Evolutionary conservation across 2,797 vertebrate species (phyloP).

Genomic region (Hyperoplus immaculatus): DNA sequence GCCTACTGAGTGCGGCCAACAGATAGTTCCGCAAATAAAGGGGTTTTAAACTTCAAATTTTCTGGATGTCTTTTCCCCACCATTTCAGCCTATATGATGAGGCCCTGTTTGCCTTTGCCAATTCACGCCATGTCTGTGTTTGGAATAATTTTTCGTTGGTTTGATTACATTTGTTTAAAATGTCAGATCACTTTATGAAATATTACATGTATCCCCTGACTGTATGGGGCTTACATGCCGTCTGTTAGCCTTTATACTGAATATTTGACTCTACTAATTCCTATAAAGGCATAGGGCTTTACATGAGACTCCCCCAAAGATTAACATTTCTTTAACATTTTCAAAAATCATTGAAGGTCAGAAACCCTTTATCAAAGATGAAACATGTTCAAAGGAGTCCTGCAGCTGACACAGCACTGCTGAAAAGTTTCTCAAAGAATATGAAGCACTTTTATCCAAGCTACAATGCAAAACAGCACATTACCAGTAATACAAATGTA

Average conservation of each 20-base stretch:
- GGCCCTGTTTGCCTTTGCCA: constrained; percentile 33
- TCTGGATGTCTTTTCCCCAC: constrained; percentile 76
- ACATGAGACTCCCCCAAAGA: not conserved
- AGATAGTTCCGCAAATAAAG: constrained; percentile 88
- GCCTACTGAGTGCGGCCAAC: constrained; percentile 80
- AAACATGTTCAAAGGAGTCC: constrained; percentile 6
- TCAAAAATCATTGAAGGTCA: constrained; percentile 24
- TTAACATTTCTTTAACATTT: constrained; percentile 15
- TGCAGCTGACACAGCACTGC: constrained; percentile 9
- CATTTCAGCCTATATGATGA: constrained; percentile 50
- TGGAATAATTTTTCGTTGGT: constrained; percentile 26
- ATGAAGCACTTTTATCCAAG: constrained; percentile 14
- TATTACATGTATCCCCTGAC: not conserved
- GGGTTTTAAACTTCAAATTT: constrained; percentile 83
- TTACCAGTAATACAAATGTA: not conserved
- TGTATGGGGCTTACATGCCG: constrained; percentile 14
- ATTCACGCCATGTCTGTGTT: constrained; percentile 18
- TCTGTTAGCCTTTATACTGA: constrained; percentile 13
- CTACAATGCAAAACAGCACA: not conserved
- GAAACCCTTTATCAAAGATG: constrained; percentile 17
- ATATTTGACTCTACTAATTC: constrained; percentile 21
- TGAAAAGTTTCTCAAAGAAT: constrained; percentile 29
- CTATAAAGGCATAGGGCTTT: constrained; percentile 31
- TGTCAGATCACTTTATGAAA: constrained; percentile 32
- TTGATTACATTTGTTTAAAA: constrained; percentile 51